Conservation (phyloP, 92 coral and sea anemone species). For the Phenganax subtilis region DNA sequence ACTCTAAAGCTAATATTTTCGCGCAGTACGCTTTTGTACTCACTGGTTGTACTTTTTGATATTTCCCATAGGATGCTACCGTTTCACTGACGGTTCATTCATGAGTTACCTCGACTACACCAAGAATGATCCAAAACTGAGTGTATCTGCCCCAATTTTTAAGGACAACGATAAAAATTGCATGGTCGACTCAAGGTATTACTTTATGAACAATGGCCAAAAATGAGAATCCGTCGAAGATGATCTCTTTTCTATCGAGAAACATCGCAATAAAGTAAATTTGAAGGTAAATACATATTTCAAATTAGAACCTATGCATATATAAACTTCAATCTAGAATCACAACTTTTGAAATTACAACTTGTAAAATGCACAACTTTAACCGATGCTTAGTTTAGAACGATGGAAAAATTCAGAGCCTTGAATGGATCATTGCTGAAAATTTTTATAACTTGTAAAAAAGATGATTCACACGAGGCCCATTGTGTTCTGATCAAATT, state of each 20-base stretch:
- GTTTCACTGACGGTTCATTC: constrained; percentile 20
- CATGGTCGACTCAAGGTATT: neutral
- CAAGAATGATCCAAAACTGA: neutral
- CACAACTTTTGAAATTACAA: neutral
- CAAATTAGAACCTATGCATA: too few relatives aligned
- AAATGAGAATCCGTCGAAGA: neutral
- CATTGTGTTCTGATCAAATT: constrained; percentile 28
- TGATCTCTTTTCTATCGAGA: neutral
- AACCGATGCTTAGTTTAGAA: neutral
- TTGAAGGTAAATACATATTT: neutral
- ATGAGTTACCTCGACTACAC: neutral
- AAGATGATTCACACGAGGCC: neutral
- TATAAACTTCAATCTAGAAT: neutral
- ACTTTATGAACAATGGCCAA: neutral
- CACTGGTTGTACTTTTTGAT: too few relatives aligned
- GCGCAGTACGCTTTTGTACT: too few relatives aligned
- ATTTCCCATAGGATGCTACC: constrained; percentile 22
- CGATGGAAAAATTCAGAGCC: neutral
- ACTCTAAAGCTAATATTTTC: too few relatives aligned
- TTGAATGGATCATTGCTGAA: constrained; percentile 26
- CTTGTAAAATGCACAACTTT: neutral
- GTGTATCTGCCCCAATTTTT: constrained; percentile 24
- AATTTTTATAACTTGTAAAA: neutral
- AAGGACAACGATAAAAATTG: neutral
- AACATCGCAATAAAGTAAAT: neutral